Base-by-base conservation (phyloP, 2,113 vertebrate species). In the Clinocottus analis region DNA sequence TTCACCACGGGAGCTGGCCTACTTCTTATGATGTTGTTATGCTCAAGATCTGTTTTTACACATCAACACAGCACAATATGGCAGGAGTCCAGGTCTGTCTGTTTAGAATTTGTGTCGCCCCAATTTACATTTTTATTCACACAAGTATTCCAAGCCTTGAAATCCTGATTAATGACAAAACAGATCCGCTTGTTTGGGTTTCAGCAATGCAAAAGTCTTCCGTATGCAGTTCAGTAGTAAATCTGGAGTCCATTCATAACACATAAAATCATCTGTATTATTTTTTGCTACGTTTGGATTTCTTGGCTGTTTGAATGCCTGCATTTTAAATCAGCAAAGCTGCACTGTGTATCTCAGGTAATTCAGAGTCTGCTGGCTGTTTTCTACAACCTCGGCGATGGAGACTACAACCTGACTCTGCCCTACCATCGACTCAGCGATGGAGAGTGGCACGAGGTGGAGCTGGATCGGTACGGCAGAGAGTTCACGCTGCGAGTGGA, bases 361-460 rank as follows among this genome's bases (percentile, higher is more conserved):
- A 84, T 89, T 78, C 93, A 92, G 64, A 96, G 96, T 60, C 89
- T 96, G 60, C 93, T 97, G 72, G 85, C 90, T 3, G 96, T 95
- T 78, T 95, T 95, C 17, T 97, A 95, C 92, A 97, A 97, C 90
- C 93, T 97, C 7, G 96, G 96, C 27, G 96, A 98, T 37, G 96
- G 96, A 25, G 94, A 96, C 65, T 93, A 93, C 80, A 94, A 94
- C 85, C 59, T 97, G 47, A 96, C 92, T 0, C 94, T 97, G 83
- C 92, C 95, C 21, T 92, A 91, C 80, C 93, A 94, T 83, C 95
- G 75, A 51, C 85, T 97, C 31, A 92, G 95, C 77, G 95, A 97
- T 2, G 97, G 97, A 23, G 96, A 97, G 60, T 98, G 97, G 97
- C 95, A 97, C 19, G 94, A 95, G 19, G 83, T 96, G 84, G 92